Evolutionary conservation across 2,888 invertebrate species (phyloP), one percentile per base, ranked within the genome.

Genomic region (Amphipyra tragopoginis): DNA sequence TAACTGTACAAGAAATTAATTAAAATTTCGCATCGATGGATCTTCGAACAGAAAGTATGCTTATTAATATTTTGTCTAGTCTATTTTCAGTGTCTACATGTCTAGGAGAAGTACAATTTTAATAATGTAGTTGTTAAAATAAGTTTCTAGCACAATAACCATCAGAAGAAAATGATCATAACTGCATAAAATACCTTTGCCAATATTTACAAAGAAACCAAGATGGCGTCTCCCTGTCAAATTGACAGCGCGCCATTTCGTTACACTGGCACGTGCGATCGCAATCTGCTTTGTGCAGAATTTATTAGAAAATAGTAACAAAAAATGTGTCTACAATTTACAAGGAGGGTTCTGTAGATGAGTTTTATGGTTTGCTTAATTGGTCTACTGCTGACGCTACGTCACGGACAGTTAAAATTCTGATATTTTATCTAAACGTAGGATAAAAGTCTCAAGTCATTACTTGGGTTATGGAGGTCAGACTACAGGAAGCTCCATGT

Each of bases 221-320:
- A 72, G 61, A 80, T 77, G 74, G 65, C 67, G 53, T 62, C 52
- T 36, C 40, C n/a, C 50, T 73, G 72, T 80, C 78, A 76, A 68
- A 51, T 58, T 77, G 76, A 77, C 79, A 76, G 76, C 57, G 44
- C 63, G 58, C 70, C 62, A 68, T 65, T 67, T 74, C 38, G 57
- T 66, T 70, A 63, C 48, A 45, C 65, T 43, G 56, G 48, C 59
- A 53, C 55, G 64, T 54, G 59, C 33, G 77, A 78, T 76, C 40
- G 44, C 21, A 64, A 78, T 79, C 71, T 65, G 55, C 44, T 29
- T 56, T 64, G 69, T 66, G 66, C 65, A 49, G 43, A 60, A 55
- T 55, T 54, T 48, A 62, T 45, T 36, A 57, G 21, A 40, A 58
- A 66, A 47, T 15, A 47, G 21, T 8, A 44, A 47, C 9, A 42